Percentiles rank a stretch among this genome's conserved stretches.
Evolutionary conservation across 1,140 invertebrate species (phyloP).

Genomic region (Pseudoatta argentina): DNA sequence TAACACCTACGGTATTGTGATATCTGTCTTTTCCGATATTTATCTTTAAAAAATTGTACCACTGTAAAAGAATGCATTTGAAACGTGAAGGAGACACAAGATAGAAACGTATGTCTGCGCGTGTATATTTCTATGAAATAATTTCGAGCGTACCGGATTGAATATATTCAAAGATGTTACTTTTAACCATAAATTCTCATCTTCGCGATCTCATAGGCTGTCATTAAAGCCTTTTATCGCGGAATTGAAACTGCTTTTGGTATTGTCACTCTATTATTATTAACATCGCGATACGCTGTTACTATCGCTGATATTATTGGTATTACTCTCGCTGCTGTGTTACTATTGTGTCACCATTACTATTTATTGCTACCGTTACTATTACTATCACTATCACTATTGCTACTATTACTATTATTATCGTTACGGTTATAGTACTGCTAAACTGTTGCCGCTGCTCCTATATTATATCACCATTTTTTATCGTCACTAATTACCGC

Average conservation of each 20-base stretch:
- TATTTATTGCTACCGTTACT: slow-evolving; percentile 57
- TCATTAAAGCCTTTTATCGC: slow-evolving; percentile 1
- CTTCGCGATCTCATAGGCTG: slow-evolving; percentile 21
- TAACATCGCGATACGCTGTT: slow-evolving; percentile 9
- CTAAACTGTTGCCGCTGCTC: slow-evolving; percentile 32
- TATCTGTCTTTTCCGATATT: neutral
- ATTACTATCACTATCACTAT: slow-evolving; percentile 50
- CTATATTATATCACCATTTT: slow-evolving; percentile 38
- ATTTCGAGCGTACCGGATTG: slow-evolving; percentile 22
- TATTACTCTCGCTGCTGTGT: slow-evolving; percentile 52
- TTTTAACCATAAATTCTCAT: slow-evolving; percentile 3
- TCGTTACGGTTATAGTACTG: slow-evolving; percentile 38
- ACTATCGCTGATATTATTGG: slow-evolving; percentile 24
- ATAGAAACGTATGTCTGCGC: neutral
- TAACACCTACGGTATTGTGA: slow-evolving; percentile 6
- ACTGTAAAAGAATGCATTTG: slow-evolving; percentile 1
- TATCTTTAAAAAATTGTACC: slow-evolving; percentile 17
- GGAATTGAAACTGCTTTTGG: slow-evolving; percentile 45
- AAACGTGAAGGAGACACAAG: neutral
- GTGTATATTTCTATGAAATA: slow-evolving; percentile 12
- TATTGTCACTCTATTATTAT: slow-evolving; percentile 33
- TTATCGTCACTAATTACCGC: slow-evolving; percentile 39
- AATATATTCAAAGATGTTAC: slow-evolving; percentile 18
- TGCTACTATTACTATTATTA: slow-evolving; percentile 43
- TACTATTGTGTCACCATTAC: slow-evolving; percentile 55